Base-by-base conservation (phyloP, 2,888 invertebrate genomes). In the Pristionchus fissidentatus region DNA sequence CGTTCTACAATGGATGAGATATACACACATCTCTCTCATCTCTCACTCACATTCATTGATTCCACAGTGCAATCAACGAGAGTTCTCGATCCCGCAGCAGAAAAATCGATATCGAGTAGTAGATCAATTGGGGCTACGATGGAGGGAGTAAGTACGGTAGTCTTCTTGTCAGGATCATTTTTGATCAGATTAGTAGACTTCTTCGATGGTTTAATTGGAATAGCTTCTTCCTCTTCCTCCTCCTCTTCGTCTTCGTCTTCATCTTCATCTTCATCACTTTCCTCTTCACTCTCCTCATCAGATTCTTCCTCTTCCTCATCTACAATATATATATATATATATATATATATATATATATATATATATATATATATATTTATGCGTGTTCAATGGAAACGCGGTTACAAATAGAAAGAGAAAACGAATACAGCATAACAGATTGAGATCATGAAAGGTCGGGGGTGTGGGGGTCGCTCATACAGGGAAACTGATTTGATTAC, bases 61-160 rank as follows among this genome's bases (percentile, higher is more conserved):
- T 49, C 52, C 8, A 52, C 38, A 29, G 49, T 29, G 22, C n/a
- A 43, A 52, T 85, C 87, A 77, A 87, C 77, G 1, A 88, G 84
- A 70, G 85, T 84, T 8, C 88, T 84, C 55, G 81, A 84, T 62
- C 88, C 88, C 0, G 88, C 87, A 0, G 87, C 85, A 3, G 88
- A 88, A 78, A 88, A 88, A 80, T 88, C 88, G 26, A 88, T 84
- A 81, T 88, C 88, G n/a, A 88, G 85, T 0, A 88, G 85, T 2
- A 88, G 84, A 78, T 88, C 88, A 19, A 88, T 79, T 0, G 87
- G 55, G 32, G 75, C 15, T 73, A 43, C 77, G 62, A 35, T 62
- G 35, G 62, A 62, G 19, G 62, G 62, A 62, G 62, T 13, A 32
- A n/a, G 15, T 62, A 62, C 62, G 10, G 62, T 32, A 62, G 62